phyloP scores from a whole-genome alignment of 2,888 invertebrate genomes.

The Plagiodera versicolora region DNA sequence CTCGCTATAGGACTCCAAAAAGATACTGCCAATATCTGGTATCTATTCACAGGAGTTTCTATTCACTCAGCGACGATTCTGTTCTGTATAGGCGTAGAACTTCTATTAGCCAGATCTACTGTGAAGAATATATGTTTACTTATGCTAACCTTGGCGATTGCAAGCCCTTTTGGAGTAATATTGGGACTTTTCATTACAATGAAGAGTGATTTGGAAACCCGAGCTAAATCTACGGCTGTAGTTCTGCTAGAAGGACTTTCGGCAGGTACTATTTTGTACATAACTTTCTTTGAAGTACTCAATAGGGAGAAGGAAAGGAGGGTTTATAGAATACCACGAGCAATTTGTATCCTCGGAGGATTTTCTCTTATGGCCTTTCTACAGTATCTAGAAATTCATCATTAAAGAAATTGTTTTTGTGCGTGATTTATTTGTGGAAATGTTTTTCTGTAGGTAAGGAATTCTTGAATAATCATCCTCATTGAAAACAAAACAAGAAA shows the following conservation, averaged over 20 bases:
- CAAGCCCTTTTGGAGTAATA: constrained; percentile 58
- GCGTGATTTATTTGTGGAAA: too few species aligned
- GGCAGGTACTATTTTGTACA: constrained; percentile 58
- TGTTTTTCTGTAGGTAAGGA: too few species aligned
- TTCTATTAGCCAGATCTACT: constrained; percentile 55
- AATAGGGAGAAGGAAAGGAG: constrained; percentile 54
- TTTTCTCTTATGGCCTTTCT: constrained; percentile 51
- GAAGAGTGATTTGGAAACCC: constrained; percentile 47
- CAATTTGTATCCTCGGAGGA: constrained; percentile 50
- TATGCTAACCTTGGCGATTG: constrained; percentile 55
- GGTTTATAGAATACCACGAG: constrained; percentile 47
- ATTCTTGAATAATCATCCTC: too few species aligned
- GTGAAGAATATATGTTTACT: constrained; percentile 51
- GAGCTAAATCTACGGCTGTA: constrained; percentile 51
- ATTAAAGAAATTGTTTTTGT: background rate
- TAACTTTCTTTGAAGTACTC: constrained; percentile 59
- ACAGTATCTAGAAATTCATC: constrained; percentile 38
- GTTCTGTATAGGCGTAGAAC: constrained; percentile 59
- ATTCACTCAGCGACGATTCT: constrained; percentile 60
- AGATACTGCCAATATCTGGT: constrained; percentile 56
- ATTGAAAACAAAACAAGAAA: too few species aligned
- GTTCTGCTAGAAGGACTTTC: constrained; percentile 56
- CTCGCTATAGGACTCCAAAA: constrained; percentile 58
- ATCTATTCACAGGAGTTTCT: constrained; percentile 57
- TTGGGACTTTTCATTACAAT: constrained; percentile 55